Percentiles rank a stretch among this genome's conserved stretches.
Conservation (phyloP, 30 jellyfish, hydroid and myxozoan species). For the Mastigias papua region DNA sequence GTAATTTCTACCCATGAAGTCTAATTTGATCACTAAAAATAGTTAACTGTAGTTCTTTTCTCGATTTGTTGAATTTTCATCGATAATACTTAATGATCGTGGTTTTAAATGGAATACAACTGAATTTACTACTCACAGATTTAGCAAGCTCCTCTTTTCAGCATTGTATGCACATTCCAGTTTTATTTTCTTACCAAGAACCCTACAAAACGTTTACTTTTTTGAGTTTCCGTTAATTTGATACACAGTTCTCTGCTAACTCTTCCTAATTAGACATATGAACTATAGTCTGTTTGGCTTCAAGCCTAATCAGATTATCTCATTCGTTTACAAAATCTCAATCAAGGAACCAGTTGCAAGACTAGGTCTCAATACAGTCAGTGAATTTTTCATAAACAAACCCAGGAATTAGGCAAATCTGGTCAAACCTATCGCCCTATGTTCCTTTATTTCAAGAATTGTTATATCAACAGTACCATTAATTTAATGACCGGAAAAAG, state of each 20-base stretch:
- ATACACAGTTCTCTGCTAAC: background rate
- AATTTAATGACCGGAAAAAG: background rate
- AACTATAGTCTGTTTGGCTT: constrained; percentile 21
- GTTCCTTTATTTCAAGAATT: background rate
- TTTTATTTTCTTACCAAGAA: background rate
- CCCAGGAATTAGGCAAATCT: constrained; percentile 2
- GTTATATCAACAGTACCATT: background rate
- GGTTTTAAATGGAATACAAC: background rate
- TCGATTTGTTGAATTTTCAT: background rate
- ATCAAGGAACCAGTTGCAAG: constrained; percentile 52
- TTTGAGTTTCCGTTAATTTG: background rate
- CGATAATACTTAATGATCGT: background rate
- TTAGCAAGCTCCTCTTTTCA: background rate
- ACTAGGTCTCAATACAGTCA: constrained; percentile 40
- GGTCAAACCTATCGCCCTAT: constrained; percentile 1
- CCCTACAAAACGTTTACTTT: background rate
- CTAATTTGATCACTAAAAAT: too few species aligned
- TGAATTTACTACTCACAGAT: background rate
- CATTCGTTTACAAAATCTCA: constrained; percentile 52
- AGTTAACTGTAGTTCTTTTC: too few species aligned
- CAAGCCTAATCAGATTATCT: constrained; percentile 59
- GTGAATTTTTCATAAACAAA: constrained; percentile 50
- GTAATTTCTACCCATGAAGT: too few species aligned
- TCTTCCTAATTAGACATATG: constrained; percentile 5
- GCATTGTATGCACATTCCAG: background rate